phyloP scores from a whole-genome alignment of 30 jellyfish, hydroid and myxozoan genomes.

The Nemopilema nomurai region DNA sequence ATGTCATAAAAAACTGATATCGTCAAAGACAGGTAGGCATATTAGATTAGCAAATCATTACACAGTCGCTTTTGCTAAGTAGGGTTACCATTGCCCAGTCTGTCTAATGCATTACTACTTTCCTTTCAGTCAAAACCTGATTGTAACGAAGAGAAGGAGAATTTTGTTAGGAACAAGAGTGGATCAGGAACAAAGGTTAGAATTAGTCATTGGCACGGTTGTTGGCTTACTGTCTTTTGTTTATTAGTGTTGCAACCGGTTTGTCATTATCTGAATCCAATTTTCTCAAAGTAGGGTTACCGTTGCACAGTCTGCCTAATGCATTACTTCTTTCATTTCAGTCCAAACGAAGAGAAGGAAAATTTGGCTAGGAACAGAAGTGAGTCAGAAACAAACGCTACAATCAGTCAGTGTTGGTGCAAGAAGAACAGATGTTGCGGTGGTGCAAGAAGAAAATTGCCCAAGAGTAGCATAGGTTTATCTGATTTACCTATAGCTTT shows the following conservation, averaged over 20 bases:
- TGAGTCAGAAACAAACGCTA: background rate
- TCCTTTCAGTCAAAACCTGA: background rate
- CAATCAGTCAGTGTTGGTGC: background rate
- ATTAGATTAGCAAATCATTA: background rate
- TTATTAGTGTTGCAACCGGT: background rate
- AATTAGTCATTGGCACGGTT: background rate
- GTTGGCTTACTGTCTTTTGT: background rate
- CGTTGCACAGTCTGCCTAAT: background rate
- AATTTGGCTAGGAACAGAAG: too few relatives aligned
- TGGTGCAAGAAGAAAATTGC: background rate
- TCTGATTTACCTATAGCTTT: background rate
- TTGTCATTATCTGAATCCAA: background rate
- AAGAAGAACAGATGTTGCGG: background rate
- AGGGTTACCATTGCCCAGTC: background rate
- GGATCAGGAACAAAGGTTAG: background rate
- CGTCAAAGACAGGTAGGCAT: background rate
- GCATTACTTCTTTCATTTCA: background rate
- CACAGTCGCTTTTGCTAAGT: background rate
- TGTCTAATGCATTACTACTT: background rate
- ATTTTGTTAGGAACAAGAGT: background rate
- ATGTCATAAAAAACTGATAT: background rate
- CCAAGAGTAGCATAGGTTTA: background rate
- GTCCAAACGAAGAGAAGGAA: too few relatives aligned
- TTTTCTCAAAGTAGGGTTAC: background rate
- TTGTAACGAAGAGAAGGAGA: background rate